A percentile compares a stretch with the other conserved stretches of the same genome.
Conservation (phyloP, 2,888 invertebrate species). For the Polydrusus tereticollis region DNA sequence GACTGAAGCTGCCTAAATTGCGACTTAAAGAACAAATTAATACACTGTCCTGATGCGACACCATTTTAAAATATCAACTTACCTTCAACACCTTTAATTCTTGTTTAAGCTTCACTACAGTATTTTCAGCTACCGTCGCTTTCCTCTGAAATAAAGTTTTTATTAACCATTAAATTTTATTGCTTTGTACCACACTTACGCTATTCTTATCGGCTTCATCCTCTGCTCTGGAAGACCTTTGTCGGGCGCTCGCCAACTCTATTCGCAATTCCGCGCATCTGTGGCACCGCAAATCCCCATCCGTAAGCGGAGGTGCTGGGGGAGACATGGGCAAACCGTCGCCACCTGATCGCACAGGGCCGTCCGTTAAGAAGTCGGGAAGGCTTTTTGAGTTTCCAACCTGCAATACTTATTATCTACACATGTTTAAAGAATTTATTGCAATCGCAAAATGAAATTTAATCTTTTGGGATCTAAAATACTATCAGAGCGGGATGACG, state of each 20-base stretch:
- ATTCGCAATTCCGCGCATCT: slow-evolving; percentile 23
- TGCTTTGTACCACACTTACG: slow-evolving; percentile 25
- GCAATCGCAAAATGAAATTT: no score
- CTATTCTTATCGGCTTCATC: slow-evolving; percentile 38
- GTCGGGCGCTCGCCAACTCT: slow-evolving; percentile 24
- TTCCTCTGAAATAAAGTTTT: slow-evolving; percentile 68
- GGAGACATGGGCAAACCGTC: slow-evolving; percentile 50
- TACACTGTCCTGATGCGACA: background rate
- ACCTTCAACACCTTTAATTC: slow-evolving; percentile 81
- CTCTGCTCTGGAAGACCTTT: slow-evolving; percentile 25
- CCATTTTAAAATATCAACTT: slow-evolving; percentile 43
- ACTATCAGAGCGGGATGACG: no score
- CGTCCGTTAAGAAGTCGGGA: slow-evolving; percentile 81
- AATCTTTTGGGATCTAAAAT: no score
- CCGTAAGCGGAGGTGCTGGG: slow-evolving; percentile 40
- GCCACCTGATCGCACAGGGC: slow-evolving; percentile 69
- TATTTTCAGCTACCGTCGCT: slow-evolving; percentile 74
- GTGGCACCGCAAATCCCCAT: slow-evolving; percentile 11
- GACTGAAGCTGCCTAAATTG: slow-evolving; percentile 68
- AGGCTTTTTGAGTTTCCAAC: slow-evolving; percentile 71
- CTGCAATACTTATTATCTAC: slow-evolving; percentile 50
- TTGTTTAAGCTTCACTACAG: slow-evolving; percentile 75
- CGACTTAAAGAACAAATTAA: slow-evolving; percentile 59
- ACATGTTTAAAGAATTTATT: no score
- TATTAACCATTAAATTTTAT: no score